Percentiles rank a stretch among this genome's conserved stretches.
Conservation (phyloP, 2,888 invertebrate species). For the Drosophila falleni region DNA sequence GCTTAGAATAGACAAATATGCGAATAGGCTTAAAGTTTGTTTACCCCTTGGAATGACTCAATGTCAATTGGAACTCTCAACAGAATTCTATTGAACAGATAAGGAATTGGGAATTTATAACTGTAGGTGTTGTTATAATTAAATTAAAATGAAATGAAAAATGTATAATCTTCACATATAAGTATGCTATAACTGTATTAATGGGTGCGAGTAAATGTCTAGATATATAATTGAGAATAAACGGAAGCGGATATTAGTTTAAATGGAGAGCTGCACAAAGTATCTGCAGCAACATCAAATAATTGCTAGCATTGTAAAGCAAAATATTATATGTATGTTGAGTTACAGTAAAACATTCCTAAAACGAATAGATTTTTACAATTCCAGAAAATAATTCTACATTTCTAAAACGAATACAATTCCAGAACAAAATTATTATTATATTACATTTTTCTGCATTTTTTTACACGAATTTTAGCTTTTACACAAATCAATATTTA, state of each 20-base stretch:
- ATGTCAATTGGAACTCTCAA: slow-evolving; percentile 20
- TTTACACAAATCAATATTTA: too few species aligned
- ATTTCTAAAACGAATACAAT: too few species aligned
- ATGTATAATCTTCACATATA: background rate
- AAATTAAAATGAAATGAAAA: slow-evolving; percentile 1
- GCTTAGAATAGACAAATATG: slow-evolving; percentile 33
- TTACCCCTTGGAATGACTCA: slow-evolving; percentile 66
- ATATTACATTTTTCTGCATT: too few species aligned
- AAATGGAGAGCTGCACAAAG: background rate
- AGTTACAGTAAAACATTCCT: background rate
- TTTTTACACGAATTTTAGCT: too few species aligned
- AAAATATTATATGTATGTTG: background rate
- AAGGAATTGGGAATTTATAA: slow-evolving; percentile 5
- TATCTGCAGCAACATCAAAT: background rate
- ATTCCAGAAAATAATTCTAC: too few species aligned
- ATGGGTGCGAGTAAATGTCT: background rate
- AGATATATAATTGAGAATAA: background rate
- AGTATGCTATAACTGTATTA: background rate
- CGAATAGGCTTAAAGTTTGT: slow-evolving; percentile 62
- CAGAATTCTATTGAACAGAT: background rate
- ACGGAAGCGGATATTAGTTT: slow-evolving; percentile 3
- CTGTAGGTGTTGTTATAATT: slow-evolving; percentile 32
- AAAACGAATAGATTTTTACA: background rate
- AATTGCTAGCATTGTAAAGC: background rate
- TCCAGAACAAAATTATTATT: too few species aligned